Evolutionary conservation across 2,888 invertebrate genomes (phyloP).

Genomic region (Drosophila antonietae): DNA sequence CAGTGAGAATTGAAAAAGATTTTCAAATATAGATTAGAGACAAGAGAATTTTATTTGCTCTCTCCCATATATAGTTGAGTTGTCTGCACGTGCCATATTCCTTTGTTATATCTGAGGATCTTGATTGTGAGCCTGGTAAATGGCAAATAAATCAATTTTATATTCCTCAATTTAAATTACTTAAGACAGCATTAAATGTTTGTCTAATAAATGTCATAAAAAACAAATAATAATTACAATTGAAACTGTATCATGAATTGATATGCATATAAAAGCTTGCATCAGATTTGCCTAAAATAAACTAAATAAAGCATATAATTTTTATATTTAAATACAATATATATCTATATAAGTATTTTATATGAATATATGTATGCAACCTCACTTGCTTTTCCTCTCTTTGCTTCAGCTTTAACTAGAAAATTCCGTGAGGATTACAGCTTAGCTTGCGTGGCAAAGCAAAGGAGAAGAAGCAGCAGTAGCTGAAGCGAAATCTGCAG

Average conservation of each 20-base stretch:
- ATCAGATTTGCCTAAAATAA: not conserved
- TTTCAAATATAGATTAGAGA: slow-evolving; percentile 13
- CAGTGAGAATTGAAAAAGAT: slow-evolving; percentile 12
- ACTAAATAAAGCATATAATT: not conserved
- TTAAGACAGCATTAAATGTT: not conserved
- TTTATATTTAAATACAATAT: not conserved
- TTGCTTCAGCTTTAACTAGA: not conserved
- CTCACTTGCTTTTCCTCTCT: not conserved
- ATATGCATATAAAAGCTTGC: not conserved
- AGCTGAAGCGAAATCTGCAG: not conserved
- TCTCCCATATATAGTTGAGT: not conserved
- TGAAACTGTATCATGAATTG: too few relatives aligned
- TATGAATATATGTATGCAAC: not conserved
- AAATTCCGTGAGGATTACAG: too few relatives aligned
- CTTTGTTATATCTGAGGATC: not conserved
- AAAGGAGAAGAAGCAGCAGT: not conserved
- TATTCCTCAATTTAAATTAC: slow-evolving; percentile 7
- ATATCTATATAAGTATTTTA: not conserved
- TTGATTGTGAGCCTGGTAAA: not conserved
- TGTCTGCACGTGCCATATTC: slow-evolving; percentile 1
- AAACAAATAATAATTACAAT: not conserved
- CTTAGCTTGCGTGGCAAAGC: not conserved
- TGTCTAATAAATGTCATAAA: not conserved
- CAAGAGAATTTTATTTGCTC: slow-evolving; percentile 10
- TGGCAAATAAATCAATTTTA: slow-evolving; percentile 24